A percentile compares a stretch with the other conserved stretches of the same genome.
Evolutionary conservation across 1,140 invertebrate genomes (phyloP).

Genomic region (Ditylenchus dipsaci): DNA sequence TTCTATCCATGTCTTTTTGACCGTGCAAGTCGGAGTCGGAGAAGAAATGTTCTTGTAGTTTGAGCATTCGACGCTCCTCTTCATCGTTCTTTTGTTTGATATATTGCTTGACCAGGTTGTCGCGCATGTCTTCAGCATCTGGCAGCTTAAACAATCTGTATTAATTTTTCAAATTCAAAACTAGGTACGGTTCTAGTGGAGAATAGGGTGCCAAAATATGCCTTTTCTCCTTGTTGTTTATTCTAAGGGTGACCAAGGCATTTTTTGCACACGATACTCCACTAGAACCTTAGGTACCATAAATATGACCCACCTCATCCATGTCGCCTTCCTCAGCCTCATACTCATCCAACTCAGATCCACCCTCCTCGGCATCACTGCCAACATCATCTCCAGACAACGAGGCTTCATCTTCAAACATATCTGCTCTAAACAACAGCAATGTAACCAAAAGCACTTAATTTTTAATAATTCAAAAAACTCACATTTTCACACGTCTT

Average conservation of each 20-base stretch:
- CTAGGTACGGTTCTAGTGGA: neutral
- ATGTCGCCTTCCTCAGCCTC: conserved; percentile 41
- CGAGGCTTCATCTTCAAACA: conserved; percentile 43
- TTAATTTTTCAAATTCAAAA: no score
- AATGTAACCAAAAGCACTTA: neutral
- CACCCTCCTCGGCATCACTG: conserved; percentile 20
- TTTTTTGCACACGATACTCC: no score
- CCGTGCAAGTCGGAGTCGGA: conserved; percentile 30
- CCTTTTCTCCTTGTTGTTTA: no score
- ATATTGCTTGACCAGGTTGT: conserved; percentile 42
- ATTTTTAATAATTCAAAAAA: conserved; percentile 9
- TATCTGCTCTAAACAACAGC: conserved; percentile 16
- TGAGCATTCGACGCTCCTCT: conserved; percentile 33
- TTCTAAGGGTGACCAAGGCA: no score
- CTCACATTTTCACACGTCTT: conserved; percentile 3
- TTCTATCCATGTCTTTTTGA: conserved; percentile 17
- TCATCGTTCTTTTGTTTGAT: conserved; percentile 43
- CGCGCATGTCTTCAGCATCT: conserved; percentile 38
- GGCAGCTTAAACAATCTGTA: conserved; percentile 26
- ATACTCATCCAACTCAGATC: conserved; percentile 29
- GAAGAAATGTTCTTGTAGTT: conserved; percentile 37
- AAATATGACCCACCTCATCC: conserved; percentile 22
- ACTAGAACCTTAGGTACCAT: no score
- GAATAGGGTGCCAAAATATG: no score
- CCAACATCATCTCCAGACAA: conserved; percentile 40